Evolutionary conservation across 2,797 vertebrate species (phyloP).

Genomic region (Arctocebus calabarensis): DNA sequence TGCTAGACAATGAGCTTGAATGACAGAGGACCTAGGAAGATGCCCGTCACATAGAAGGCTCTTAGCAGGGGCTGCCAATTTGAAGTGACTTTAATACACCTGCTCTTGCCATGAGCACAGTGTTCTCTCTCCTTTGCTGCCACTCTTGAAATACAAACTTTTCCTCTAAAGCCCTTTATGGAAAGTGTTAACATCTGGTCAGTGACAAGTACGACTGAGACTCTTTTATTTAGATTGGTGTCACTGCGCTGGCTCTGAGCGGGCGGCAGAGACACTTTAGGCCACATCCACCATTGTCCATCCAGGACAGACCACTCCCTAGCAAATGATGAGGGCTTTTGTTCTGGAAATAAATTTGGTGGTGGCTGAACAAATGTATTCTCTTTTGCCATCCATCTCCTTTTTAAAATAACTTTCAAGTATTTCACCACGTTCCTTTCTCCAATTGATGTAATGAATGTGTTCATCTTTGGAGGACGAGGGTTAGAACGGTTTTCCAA

Average conservation of each 20-base stretch:
- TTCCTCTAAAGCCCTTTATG: constrained; percentile 86
- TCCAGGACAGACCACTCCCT: constrained; percentile 81
- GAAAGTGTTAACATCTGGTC: constrained; percentile 88
- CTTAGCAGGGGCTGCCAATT: constrained; percentile 23
- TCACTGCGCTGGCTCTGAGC: constrained; percentile 77
- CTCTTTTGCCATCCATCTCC: constrained; percentile 80
- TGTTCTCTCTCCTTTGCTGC: constrained; percentile 70
- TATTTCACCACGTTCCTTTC: constrained; percentile 75
- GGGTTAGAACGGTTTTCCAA: constrained; percentile 63
- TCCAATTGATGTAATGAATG: constrained; percentile 82
- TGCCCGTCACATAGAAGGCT: neutral
- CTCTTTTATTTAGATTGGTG: constrained; percentile 86
- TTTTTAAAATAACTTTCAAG: constrained; percentile 87
- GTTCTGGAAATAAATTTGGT: constrained; percentile 85
- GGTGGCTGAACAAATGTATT: constrained; percentile 83
- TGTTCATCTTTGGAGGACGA: constrained; percentile 71
- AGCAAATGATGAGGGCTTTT: constrained; percentile 85
- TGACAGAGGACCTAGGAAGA: neutral
- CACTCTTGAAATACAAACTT: constrained; percentile 85
- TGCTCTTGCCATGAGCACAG: neutral
- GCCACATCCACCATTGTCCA: constrained; percentile 66
- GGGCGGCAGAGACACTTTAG: constrained; percentile 85
- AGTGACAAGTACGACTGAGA: constrained; percentile 87
- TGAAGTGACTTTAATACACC: neutral
- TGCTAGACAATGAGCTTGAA: constrained; percentile 39